These are phyloP conservation scores for Mus minutoides DNA, from an alignment of 2,797 vertebrate species.

Conservation along the genomic window DNA sequence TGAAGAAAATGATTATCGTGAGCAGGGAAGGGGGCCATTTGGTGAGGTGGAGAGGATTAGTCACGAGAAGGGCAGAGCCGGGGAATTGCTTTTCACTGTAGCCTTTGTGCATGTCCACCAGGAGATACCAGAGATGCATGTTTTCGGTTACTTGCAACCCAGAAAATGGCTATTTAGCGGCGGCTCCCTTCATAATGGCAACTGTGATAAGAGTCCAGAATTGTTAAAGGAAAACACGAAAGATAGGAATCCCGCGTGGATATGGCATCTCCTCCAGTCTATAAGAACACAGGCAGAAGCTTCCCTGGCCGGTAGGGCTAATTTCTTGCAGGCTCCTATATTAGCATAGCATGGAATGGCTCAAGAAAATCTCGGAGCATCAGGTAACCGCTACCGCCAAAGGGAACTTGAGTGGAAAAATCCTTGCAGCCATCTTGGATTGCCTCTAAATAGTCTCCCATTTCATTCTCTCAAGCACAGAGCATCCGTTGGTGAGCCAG, in stretches of 20 bases:
- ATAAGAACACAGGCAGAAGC: not conserved
- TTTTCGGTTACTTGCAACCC: not conserved
- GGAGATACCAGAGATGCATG: constrained; percentile 50
- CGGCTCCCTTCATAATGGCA: not conserved
- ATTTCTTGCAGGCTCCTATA: not conserved
- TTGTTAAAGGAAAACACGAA: not conserved
- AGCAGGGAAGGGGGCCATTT: not conserved
- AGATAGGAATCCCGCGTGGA: not conserved
- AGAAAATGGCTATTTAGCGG: not conserved
- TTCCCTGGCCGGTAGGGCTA: not conserved
- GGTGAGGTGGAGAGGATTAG: constrained; percentile 49
- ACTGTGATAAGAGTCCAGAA: not conserved
- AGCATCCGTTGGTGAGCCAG: constrained; percentile 66
- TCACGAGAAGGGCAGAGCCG: not conserved
- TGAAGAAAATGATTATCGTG: constrained; percentile 45
- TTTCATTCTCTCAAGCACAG: constrained; percentile 63
- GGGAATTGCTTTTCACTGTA: constrained; percentile 58
- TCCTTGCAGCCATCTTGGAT: constrained; percentile 37
- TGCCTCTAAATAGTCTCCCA: constrained; percentile 45
- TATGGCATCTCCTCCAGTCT: fast-evolving
- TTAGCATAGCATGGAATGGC: not conserved
- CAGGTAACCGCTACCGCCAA: not conserved
- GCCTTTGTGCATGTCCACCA: constrained; percentile 38
- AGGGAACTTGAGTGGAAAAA: constrained; percentile 40
- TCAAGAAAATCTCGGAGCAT: not conserved